A percentile compares a stretch with the other conserved stretches of the same genome.
These are phyloP conservation scores for Cassiopea xamachana DNA, from an alignment of 30 jellyfish, hydroid and myxozoan species.

Conservation along the genomic window DNA sequence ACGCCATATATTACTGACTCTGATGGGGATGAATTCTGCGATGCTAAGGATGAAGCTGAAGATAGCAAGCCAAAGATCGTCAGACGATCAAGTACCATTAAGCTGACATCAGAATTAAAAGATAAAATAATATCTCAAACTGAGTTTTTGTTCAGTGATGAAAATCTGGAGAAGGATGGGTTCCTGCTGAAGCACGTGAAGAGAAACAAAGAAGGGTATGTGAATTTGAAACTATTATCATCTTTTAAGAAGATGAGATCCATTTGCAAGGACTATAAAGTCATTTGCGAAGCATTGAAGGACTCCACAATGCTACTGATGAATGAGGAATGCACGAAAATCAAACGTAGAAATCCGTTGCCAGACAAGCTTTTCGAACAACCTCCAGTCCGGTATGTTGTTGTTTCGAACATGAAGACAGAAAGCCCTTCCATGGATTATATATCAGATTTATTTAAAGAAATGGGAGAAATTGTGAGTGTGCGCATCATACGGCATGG, in stretches of 20 bases:
- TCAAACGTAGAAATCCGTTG: constrained; percentile 79
- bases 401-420: constrained; percentile 84
- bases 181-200: constrained; percentile 95
- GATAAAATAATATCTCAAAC: constrained; percentile 86
- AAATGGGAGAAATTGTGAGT: constrained; percentile 80
- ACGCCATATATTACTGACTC: constrained; percentile 78
- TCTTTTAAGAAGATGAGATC: constrained; percentile 93
- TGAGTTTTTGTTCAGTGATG: constrained; percentile 94
- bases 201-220: constrained; percentile 97
- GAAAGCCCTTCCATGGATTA: constrained; percentile 95
- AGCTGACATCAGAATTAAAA: constrained; percentile 78
- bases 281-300: constrained; percentile 90
- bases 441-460: constrained; percentile 82
- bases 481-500: constrained; percentile 91
- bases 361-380: constrained; percentile 93
- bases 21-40: constrained; percentile 76
- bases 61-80: constrained; percentile 18
- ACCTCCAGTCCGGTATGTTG: constrained; percentile 90
- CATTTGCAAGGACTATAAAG: constrained; percentile 83
- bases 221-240: constrained; percentile 87
- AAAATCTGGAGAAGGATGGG: constrained; percentile 91
- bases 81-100: constrained; percentile 56
- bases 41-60: constrained; percentile 38
- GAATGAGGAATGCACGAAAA: constrained; percentile 88
- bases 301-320: constrained; percentile 69